phyloP scores from a whole-genome alignment of 2,888 invertebrate genomes.

The Trachelus troglodyta region DNA sequence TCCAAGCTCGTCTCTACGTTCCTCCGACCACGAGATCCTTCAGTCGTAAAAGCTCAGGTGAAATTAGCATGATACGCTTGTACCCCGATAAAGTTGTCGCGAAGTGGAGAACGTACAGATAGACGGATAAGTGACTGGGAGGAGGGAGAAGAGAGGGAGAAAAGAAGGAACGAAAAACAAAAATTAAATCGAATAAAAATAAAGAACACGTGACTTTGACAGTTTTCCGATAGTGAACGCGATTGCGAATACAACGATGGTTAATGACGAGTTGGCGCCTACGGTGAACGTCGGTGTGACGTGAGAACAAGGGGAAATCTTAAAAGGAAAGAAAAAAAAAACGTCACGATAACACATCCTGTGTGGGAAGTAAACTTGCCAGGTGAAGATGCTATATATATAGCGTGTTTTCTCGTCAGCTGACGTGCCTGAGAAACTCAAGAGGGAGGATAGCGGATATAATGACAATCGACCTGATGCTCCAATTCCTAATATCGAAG shows the following conservation, averaged over 20 bases:
- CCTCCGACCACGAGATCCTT: not conserved
- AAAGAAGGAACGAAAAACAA: not conserved
- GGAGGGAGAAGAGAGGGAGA: not conserved
- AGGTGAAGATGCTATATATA: not conserved
- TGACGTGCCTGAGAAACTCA: not conserved
- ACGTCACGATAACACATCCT: not conserved
- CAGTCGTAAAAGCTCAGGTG: not conserved
- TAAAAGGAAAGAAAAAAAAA: not conserved
- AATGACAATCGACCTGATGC: not conserved
- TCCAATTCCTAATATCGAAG: not conserved
- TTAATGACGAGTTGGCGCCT: not conserved
- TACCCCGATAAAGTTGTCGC: not conserved
- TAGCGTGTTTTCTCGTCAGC: not conserved
- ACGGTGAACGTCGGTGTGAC: not conserved
- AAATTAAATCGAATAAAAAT: not conserved
- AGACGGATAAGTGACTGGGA: not conserved
- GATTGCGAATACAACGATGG: not conserved
- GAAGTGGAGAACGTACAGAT: not conserved
- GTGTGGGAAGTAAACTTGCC: not conserved
- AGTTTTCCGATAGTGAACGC: not conserved
- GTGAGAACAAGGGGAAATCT: not conserved
- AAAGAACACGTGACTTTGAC: not conserved
- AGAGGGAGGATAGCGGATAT: not conserved
- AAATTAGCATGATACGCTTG: not conserved
- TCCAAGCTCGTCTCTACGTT: not conserved